Evolutionary conservation across 2,113 vertebrate genomes (phyloP).

Genomic region (Anthoscopus minutus): DNA sequence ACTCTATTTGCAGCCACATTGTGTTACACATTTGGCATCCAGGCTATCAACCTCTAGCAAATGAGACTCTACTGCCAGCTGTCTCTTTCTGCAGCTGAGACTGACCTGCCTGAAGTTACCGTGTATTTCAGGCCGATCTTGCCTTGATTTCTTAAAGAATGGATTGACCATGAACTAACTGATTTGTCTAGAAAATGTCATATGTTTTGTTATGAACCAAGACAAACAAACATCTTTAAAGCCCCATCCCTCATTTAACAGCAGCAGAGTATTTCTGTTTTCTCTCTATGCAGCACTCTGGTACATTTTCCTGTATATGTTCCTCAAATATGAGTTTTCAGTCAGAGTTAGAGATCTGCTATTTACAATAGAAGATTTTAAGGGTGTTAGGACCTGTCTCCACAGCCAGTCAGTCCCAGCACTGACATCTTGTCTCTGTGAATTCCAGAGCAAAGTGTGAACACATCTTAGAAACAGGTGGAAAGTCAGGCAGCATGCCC

Average conservation of each 20-base stretch:
- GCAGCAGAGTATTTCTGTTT: neutral
- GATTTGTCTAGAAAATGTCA: neutral
- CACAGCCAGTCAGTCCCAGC: rapidly evolving
- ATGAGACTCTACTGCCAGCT: neutral
- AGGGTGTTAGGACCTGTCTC: neutral
- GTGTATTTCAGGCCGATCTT: neutral
- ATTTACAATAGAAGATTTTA: neutral
- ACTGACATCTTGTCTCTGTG: neutral
- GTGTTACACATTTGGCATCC: neutral
- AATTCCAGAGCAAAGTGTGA: neutral
- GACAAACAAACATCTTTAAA: neutral
- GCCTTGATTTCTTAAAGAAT: neutral
- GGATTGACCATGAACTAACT: neutral
- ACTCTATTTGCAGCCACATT: neutral
- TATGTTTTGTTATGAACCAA: neutral
- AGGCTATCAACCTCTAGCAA: neutral
- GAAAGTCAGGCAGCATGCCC: neutral
- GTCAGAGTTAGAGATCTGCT: neutral
- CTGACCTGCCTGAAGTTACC: neutral
- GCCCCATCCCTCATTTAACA: neutral
- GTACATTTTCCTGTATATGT: neutral
- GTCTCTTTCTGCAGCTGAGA: neutral
- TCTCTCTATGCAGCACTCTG: neutral
- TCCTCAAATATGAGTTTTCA: neutral
- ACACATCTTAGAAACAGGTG: neutral